Evolutionary conservation across 1,140 invertebrate species (phyloP).

Genomic region (Lamellibrachia luymesi): DNA sequence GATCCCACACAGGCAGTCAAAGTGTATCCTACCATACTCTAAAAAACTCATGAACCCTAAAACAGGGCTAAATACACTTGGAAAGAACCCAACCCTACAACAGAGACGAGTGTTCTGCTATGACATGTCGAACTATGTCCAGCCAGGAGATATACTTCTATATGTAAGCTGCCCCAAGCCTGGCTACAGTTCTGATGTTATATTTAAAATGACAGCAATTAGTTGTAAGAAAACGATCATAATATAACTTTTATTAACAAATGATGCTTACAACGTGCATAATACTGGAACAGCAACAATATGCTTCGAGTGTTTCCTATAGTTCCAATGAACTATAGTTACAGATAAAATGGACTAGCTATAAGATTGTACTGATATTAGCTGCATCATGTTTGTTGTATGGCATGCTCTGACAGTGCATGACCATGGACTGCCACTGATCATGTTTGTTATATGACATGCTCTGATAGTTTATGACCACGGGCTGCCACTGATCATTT

Average conservation of each 20-base stretch:
- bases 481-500: not conserved
- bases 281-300: not conserved
- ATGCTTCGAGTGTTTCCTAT: not conserved
- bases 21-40: no score
- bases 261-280: not conserved
- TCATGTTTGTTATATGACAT: not conserved
- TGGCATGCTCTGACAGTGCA: no score
- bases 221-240: not conserved
- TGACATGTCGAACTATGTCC: no score
- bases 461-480: not conserved
- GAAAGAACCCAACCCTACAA: no score
- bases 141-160: no score
- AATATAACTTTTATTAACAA: not conserved
- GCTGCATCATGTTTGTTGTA: no score
- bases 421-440: not conserved
- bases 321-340: not conserved
- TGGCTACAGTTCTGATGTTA: no score
- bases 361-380: not conserved
- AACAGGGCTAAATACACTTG: no score
- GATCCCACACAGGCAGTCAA: no score
- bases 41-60: no score
- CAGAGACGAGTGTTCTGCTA: no score
- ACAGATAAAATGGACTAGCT: not conserved
- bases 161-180: no score
- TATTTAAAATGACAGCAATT: not conserved